Evolutionary conservation across 2,888 invertebrate genomes (phyloP), one percentile per base, ranked within the genome.

Genomic region (Achlya flavicornis): DNA sequence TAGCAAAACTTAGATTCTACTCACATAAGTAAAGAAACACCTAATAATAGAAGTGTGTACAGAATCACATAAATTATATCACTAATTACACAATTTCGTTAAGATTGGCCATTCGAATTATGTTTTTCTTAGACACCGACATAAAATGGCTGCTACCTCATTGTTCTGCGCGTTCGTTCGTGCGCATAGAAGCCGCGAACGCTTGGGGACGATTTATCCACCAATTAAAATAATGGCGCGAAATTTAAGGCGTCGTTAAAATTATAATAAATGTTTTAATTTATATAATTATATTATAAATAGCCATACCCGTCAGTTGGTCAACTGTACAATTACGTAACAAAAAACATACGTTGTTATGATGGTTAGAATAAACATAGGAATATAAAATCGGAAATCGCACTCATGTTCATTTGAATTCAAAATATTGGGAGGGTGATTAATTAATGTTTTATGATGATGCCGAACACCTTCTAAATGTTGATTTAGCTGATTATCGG

Each of bases 71-170:
- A 93, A 93, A 93, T 92, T 92, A 92, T 86, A 90, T 85, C 93
- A 93, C 93, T 93, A 93, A 93, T 93, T 93, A 93, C 93, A 93
- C 92, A 92, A 93, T 93, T 93, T 92, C 80, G 89, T 87, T 90
- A 93, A 93, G 91, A 93, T 93, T 93, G 93, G 93, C 93, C 94
- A 94, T 94, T 94, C 93, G 93, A 92, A 93, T 93, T 92, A 93
- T 93, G 93, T 94, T 93, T 93, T 93, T 93, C 92, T 93, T 93
- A 90, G 90, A 90, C 93, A 93, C 93, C 92, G 92, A 93, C 89
- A 93, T 94, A 94, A 94, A 93, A 94, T 94, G 94, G 94, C 94
- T 92, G 94, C 93, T 94, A 93, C 92, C 93, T 93, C 93, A 93
- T 93, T 93, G 94, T 93, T 93, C 93, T 94, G 94, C 94, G 94